Evolutionary conservation across 2,797 vertebrate genomes (phyloP).

Genomic region (Kryptolebias ocellatus): DNA sequence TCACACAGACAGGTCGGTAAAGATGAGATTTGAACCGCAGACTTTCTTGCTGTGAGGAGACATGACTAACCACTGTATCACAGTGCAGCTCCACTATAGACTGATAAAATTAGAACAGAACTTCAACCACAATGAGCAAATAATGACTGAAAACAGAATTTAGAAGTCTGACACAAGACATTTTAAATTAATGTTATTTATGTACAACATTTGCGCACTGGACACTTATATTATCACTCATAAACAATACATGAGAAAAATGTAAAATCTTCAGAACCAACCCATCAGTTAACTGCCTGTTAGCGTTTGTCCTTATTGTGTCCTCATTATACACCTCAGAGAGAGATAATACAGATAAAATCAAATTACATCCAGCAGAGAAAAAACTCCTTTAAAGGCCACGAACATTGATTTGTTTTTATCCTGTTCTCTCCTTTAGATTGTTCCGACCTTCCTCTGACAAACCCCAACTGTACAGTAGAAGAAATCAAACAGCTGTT

Average conservation of each 20-base stretch:
- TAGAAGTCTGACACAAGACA: neutral
- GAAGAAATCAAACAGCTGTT: neutral
- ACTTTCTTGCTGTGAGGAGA: no score
- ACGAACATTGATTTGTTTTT: conserved; percentile 47
- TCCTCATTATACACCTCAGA: conserved; percentile 39
- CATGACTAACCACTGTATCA: no score
- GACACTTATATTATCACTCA: neutral
- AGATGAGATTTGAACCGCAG: no score
- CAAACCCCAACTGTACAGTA: conserved; percentile 1
- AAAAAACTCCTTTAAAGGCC: conserved; percentile 32
- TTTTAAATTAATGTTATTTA: neutral
- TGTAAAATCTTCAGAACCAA: conserved; percentile 18
- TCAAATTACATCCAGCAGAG: conserved; percentile 44
- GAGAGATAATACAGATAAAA: conserved; percentile 45
- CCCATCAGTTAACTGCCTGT: conserved; percentile 29
- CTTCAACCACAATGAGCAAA: neutral
- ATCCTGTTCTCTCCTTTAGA: conserved; percentile 8
- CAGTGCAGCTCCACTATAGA: no score
- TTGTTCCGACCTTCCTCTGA: conserved; percentile 7
- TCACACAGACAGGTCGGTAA: no score
- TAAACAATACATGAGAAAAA: neutral
- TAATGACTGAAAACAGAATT: neutral
- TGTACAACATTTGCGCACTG: neutral
- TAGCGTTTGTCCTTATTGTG: conserved; percentile 39
- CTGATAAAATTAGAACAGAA: neutral